Base-by-base conservation (phyloP, 2,888 invertebrate species). In the Eristalis pertinax region DNA sequence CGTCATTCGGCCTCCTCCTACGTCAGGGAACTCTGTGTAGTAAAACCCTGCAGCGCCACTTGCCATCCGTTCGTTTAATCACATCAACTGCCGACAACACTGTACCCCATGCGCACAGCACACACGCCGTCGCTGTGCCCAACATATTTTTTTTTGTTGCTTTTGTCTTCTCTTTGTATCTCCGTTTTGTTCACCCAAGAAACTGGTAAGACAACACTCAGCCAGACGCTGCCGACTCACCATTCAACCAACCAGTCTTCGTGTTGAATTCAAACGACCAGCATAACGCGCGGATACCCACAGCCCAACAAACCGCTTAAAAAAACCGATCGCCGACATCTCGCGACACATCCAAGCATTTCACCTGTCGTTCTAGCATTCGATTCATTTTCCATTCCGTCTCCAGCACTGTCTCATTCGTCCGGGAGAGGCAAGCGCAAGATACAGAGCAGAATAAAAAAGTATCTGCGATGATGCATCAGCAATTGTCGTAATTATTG, bases 131-230 rank as follows among this genome's bases (percentile, higher is more conserved):
- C 75, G 67, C 65, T 75, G 75, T n/a, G 1, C 67, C 24, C 26
- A 41, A 65, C 29, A 38, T 74, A 63, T 35, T 75, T 13, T 69
- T 32, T 65, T 67, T 13, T 69, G 43, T 65, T 67, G n/a, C 35
- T 80, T 65, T 43, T 19, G 4, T 63, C 8, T 60, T 67, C 58
- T 60, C 58, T 8, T 15, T 67, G 19, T 38, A 2, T n/a, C n/a
- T 50, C 19, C 8, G 50, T 19, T 50, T 50, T 50, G 50, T n/a
- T 50, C 50, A 50, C 5, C 50, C 22, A 83, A 83, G 83, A 84
- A 87, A 79, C 87, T 87, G 83, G 86, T 86, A 84, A 87, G 83
- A 80, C 87, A 76, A 76, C 79, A 80, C 68, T 64, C 50, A 50
- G 74, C 32, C 77, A 67, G 84, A 58, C 75, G 67, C 70, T 60